Evolutionary conservation across 1,140 invertebrate genomes (phyloP).

Genomic region (Sminthurides bifidus): DNA sequence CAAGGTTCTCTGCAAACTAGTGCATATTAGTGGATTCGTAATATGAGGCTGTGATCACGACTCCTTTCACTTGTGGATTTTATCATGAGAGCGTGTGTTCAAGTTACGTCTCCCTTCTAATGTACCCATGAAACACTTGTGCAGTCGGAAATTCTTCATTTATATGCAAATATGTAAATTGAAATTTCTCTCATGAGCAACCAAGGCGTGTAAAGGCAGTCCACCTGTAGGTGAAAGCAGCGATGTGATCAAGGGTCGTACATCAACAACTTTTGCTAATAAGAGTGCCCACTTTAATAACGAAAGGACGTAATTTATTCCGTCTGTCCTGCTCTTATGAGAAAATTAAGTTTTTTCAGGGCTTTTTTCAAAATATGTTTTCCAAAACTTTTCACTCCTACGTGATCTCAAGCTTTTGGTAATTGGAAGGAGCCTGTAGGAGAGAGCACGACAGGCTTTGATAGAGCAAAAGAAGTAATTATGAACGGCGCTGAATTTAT

Average conservation of each 20-base stretch:
- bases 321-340: no score
- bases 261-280: slow-evolving; percentile 2
- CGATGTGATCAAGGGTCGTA: neutral
- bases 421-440: slow-evolving; percentile 9
- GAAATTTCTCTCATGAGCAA: slow-evolving; percentile 12
- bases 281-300: slow-evolving; percentile 10
- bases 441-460: slow-evolving; percentile 1
- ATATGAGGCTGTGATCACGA: no score
- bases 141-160: slow-evolving; percentile 6
- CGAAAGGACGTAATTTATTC: no score
- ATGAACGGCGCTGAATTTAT: no score
- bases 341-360: slow-evolving; percentile 8
- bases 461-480: no score
- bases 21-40: no score
- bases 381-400: no score
- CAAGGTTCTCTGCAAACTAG: no score
- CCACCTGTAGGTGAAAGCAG: slow-evolving; percentile 5
- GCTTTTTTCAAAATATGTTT: slow-evolving; percentile 16
- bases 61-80: no score
- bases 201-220: slow-evolving; percentile 6
- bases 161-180: slow-evolving; percentile 14
- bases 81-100: no score
- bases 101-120: neutral
- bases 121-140: slow-evolving; percentile 9
- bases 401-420: no score